Percentiles rank a stretch among this genome's conserved stretches.
phyloP scores from a whole-genome alignment of 1,140 invertebrate species.

The Lepidurus apus region DNA sequence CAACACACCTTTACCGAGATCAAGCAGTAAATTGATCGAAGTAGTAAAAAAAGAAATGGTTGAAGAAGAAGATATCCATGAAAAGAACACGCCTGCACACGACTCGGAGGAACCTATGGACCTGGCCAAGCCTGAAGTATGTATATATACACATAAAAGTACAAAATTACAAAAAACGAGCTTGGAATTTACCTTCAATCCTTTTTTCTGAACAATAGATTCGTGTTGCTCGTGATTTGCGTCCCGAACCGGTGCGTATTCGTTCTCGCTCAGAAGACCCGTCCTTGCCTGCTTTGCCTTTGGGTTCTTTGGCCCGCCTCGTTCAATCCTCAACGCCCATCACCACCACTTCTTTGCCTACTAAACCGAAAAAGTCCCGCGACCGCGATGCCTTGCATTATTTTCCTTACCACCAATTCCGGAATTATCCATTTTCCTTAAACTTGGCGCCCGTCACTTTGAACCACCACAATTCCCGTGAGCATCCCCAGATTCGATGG shows the following conservation, averaged over 20 bases:
- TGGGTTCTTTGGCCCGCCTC: slow-evolving; percentile 17
- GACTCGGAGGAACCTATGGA: slow-evolving; percentile 25
- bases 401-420: slow-evolving; percentile 14
- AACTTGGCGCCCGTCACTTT: slow-evolving; percentile 28
- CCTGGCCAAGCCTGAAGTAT: slow-evolving; percentile 22
- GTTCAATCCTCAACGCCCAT: background rate
- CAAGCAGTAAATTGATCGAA: background rate
- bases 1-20: background rate
- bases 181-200: background rate
- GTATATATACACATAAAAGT: background rate
- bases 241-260: slow-evolving; percentile 3
- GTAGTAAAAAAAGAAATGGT: slow-evolving; percentile 2
- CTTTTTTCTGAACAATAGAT: background rate
- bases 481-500: slow-evolving; percentile 6
- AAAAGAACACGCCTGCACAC: background rate
- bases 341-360: background rate
- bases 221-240: slow-evolving; percentile 17
- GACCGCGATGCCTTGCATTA: slow-evolving; percentile 17
- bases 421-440: slow-evolving; percentile 32
- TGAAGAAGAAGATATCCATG: background rate
- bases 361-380: background rate
- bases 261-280: slow-evolving; percentile 20
- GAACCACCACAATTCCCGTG: slow-evolving; percentile 22
- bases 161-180: background rate
- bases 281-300: slow-evolving; percentile 9